Evolutionary conservation across 2,113 vertebrate genomes (phyloP), one percentile per base, ranked within the genome.

Genomic region (Semicossyphus pulcher): DNA sequence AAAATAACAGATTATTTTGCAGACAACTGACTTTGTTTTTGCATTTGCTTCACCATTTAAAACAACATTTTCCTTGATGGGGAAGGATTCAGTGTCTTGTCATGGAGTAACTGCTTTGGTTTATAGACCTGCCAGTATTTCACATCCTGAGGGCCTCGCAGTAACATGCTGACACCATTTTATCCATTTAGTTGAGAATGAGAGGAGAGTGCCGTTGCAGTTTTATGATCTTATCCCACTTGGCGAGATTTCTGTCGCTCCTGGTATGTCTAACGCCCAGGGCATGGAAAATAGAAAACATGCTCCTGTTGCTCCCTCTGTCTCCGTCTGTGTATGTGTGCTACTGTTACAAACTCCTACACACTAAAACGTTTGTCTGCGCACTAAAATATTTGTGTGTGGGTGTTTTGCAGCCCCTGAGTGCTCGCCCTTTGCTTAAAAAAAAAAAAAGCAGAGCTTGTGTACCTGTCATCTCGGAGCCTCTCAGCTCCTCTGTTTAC

Each of bases 201-300:
- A 91, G 88, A 88, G 90, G 83, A 91, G 89, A 91, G 84, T 86
- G 88, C 88, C 86, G n/a, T 89, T 70, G 76, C 79, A 88, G 84
- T 91, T 93, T 93, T 93, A 93, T 86, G 88, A 91, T 89, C 86
- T 84, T 90, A 89, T 92, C 89, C 87, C 83, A 83, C 89, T 93
- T 92, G 93, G 90, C 85, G 23, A 67, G 70, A 76, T 87, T 89
- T 92, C 88, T 90, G 90, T 91, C 80, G 57, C 86, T 91, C 70
- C 79, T 84, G 88, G 86, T 89, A 88, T 89, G 80, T 89, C 85
- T 88, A 73, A 83, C 45, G 90, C 90, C 90, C 71, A 73, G 45
- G 86, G 90, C 88, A 77, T 78, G 85, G 76, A 90, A 90, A 84
- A 84, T 56, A 77, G 66, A 88, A 87, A 84, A 83, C 34, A 88